phyloP scores from a whole-genome alignment of 2,113 vertebrate genomes.

The Muscicapa adusta region DNA sequence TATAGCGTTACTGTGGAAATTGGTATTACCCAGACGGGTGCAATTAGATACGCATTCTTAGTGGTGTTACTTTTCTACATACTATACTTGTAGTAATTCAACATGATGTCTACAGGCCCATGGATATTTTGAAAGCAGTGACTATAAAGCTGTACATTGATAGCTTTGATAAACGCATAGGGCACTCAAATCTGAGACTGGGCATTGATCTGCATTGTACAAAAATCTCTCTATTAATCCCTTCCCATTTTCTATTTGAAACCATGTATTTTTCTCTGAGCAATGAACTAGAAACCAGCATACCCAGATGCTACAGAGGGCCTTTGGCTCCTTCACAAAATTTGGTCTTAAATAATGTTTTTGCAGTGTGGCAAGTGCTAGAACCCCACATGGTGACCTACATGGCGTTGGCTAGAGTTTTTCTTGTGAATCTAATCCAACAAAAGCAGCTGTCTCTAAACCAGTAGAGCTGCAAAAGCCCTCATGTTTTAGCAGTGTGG shows the following conservation, averaged over 20 bases:
- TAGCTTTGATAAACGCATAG: background rate
- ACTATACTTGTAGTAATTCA: background rate
- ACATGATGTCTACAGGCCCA: background rate
- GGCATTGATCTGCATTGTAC: background rate
- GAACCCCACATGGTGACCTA: slow-evolving; percentile 49
- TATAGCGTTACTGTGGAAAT: background rate
- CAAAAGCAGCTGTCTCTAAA: slow-evolving; percentile 55
- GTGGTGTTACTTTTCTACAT: background rate
- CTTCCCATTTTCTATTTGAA: slow-evolving; percentile 36
- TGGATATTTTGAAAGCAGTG: background rate
- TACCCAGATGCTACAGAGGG: slow-evolving; percentile 32
- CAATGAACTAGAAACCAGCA: slow-evolving; percentile 16
- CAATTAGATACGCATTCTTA: background rate
- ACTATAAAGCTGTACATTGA: background rate
- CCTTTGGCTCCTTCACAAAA: slow-evolving; percentile 14
- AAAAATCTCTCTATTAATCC: slow-evolving; percentile 17
- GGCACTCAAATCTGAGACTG: background rate
- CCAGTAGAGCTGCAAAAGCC: slow-evolving; percentile 4
- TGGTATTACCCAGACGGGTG: background rate
- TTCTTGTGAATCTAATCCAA: slow-evolving; percentile 50
- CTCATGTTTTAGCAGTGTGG: background rate
- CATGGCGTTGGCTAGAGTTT: slow-evolving; percentile 11
- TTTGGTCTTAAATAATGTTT: slow-evolving; percentile 42
- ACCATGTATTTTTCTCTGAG: slow-evolving; percentile 13
- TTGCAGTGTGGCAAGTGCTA: background rate